Conservation (phyloP, 2,888 invertebrate species). For the Torymus auratus region DNA sequence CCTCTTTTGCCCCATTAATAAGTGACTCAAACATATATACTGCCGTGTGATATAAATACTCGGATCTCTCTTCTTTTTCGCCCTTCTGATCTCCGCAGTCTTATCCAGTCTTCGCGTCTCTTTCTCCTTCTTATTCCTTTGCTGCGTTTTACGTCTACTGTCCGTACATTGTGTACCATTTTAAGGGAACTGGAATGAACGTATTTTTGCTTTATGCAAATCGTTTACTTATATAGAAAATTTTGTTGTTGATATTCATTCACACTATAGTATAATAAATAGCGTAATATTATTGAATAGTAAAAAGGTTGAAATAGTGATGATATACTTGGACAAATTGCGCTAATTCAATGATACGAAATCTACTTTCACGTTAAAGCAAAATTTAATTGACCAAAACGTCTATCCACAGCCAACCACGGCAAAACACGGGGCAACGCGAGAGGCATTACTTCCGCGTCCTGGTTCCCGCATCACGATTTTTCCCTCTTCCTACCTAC, state of each 20-base stretch:
- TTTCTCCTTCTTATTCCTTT: background rate
- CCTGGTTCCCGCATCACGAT: constrained; percentile 11
- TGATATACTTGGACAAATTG: no score
- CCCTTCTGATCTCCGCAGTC: background rate
- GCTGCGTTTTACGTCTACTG: background rate
- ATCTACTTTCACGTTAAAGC: no score
- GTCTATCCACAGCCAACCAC: no score
- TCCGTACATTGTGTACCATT: background rate
- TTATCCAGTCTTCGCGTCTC: constrained; percentile 40
- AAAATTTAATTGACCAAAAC: no score
- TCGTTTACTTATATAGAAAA: no score
- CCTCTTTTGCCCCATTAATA: constrained; percentile 72
- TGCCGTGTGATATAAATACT: constrained; percentile 72
- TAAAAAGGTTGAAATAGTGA: no score
- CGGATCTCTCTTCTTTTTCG: constrained; percentile 63
- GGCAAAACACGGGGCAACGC: no score
- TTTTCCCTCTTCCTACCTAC: background rate
- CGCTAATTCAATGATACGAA: no score
- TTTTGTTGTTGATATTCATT: no score
- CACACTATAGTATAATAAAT: no score
- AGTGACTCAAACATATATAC: constrained; percentile 73
- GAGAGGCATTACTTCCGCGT: constrained; percentile 18
- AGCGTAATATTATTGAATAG: no score
- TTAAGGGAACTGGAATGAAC: background rate
- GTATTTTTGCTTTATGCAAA: background rate